Conservation (phyloP, 2,888 invertebrate genomes). For the Nomada fabriciana region DNA sequence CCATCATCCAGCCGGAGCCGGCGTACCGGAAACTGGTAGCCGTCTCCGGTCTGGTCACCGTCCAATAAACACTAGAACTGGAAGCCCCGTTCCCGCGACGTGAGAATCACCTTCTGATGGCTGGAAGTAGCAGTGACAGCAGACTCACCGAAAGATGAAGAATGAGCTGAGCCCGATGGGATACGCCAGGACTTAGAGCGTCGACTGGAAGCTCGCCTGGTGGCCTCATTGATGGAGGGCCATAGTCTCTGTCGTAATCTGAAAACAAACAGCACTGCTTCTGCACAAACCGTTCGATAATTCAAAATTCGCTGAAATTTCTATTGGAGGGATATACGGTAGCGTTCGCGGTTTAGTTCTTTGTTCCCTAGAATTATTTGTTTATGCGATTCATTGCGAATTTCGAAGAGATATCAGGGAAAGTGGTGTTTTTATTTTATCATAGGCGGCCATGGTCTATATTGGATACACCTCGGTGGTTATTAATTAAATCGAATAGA, state of each 20-base stretch:
- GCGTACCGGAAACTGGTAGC: conserved; percentile 53
- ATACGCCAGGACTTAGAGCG: conserved; percentile 67
- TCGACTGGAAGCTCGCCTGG: conserved; percentile 71
- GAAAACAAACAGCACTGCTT: conserved; percentile 67
- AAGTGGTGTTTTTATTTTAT: no score
- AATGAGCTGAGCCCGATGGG: conserved; percentile 68
- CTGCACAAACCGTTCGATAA: not conserved
- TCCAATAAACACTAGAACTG: conserved; percentile 80
- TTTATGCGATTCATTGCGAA: no score
- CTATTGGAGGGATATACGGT: no score
- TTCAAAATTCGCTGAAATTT: not conserved
- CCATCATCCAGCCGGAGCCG: conserved; percentile 60
- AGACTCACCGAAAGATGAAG: conserved; percentile 75
- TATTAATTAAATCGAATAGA: no score
- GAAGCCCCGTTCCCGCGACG: conserved; percentile 79
- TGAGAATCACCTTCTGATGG: conserved; percentile 80
- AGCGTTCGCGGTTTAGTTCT: no score
- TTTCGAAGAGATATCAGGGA: no score
- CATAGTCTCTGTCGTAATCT: conserved; percentile 80
- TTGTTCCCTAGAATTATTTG: no score
- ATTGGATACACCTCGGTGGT: no score
- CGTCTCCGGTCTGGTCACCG: conserved; percentile 63
- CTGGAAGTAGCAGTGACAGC: conserved; percentile 73
- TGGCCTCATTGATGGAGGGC: conserved; percentile 78
- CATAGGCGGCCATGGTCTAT: no score